Evolutionary conservation across 2,797 vertebrate genomes (phyloP).

Genomic region (Crocidura indochinensis): DNA sequence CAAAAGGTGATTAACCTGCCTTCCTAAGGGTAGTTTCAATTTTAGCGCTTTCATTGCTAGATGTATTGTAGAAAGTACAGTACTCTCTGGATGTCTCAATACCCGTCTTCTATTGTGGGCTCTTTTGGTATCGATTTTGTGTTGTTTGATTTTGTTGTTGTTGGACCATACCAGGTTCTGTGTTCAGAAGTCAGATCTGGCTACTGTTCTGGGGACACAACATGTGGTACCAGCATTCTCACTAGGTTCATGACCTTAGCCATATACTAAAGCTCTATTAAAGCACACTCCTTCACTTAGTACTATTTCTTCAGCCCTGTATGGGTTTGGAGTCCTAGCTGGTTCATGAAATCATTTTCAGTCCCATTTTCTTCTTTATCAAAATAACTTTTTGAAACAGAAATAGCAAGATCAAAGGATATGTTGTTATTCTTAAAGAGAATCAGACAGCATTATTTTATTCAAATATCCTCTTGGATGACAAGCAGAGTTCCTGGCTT

Average conservation of each 20-base stretch:
- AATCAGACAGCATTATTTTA: slow-evolving; percentile 32
- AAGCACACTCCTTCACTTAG: no score
- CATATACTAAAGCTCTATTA: no score
- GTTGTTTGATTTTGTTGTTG: not conserved
- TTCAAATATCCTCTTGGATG: slow-evolving; percentile 53
- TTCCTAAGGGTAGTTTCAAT: no score
- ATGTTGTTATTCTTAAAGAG: not conserved
- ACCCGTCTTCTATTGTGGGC: not conserved
- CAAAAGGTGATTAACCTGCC: not conserved
- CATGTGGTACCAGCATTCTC: no score
- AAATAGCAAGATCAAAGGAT: slow-evolving; percentile 27
- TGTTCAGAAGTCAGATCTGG: no score
- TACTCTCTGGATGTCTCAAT: not conserved
- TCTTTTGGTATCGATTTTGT: not conserved
- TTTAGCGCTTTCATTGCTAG: no score
- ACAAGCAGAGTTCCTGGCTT: slow-evolving; percentile 46
- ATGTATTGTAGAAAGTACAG: not conserved
- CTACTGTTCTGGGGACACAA: no score
- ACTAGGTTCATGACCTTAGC: no score
- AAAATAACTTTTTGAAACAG: not conserved
- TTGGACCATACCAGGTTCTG: no score
- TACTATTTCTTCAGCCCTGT: no score
- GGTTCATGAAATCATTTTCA: not conserved
- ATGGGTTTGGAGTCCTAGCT: not conserved
- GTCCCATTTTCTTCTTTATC: not conserved